phyloP scores from a whole-genome alignment of 2,888 invertebrate genomes.

The Sarcophaga subvicina region DNA sequence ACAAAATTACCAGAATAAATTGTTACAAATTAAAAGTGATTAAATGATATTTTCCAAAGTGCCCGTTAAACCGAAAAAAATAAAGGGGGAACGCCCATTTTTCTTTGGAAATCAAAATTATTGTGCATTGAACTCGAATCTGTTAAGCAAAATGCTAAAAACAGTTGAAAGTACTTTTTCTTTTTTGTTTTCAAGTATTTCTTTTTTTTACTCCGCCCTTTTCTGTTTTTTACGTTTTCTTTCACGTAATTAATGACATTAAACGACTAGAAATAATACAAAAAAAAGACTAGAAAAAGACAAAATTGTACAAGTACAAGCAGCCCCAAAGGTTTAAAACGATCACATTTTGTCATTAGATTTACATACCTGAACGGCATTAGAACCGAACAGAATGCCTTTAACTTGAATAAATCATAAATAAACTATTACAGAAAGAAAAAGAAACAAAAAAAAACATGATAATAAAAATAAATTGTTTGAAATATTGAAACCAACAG shows the following conservation, averaged over 20 bases:
- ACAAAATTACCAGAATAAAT: slow-evolving; percentile 65
- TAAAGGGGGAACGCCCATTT: slow-evolving; percentile 42
- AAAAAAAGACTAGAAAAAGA: not conserved
- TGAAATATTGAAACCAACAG: slow-evolving; percentile 31
- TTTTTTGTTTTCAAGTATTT: slow-evolving; percentile 15
- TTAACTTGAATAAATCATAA: slow-evolving; percentile 34
- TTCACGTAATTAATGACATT: slow-evolving; percentile 64
- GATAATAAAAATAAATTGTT: slow-evolving; percentile 51
- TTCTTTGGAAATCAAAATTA: slow-evolving; percentile 10
- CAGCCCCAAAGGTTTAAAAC: slow-evolving; percentile 39
- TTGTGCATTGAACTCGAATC: not conserved
- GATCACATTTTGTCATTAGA: slow-evolving; percentile 77
- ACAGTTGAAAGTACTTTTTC: slow-evolving; percentile 6
- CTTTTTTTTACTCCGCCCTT: slow-evolving; percentile 49
- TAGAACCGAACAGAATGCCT: slow-evolving; percentile 19
- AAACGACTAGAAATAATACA: not conserved
- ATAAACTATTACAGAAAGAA: slow-evolving; percentile 11
- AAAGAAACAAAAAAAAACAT: not conserved
- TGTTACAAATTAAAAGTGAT: slow-evolving; percentile 68
- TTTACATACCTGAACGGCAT: slow-evolving; percentile 75
- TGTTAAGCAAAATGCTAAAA: no score
- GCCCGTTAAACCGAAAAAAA: slow-evolving; percentile 43
- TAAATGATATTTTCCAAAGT: slow-evolving; percentile 65
- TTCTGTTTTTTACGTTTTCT: not conserved
- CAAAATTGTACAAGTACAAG: not conserved